These are phyloP conservation scores for Rallus crepitans DNA, from an alignment of 2,797 vertebrate genomes.

Conservation along the genomic window DNA sequence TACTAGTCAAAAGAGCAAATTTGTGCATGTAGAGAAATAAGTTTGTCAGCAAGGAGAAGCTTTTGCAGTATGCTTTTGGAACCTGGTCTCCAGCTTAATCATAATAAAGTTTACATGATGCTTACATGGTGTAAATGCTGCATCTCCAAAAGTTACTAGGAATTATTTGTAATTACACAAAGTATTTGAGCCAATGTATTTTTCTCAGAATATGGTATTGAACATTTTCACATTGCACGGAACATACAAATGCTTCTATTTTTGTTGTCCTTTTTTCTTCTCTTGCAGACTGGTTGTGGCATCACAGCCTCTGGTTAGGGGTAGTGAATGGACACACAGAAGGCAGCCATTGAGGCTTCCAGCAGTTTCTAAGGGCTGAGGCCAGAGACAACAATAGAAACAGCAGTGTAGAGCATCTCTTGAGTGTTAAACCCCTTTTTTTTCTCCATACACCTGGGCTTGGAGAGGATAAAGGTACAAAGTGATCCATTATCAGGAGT, in stretches of 20 bases:
- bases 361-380: not conserved
- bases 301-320: not conserved
- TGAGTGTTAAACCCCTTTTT: not conserved
- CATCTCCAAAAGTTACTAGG: not conserved
- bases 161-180: not conserved
- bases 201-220: not conserved
- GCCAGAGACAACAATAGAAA: not conserved
- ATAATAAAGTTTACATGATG: constrained; percentile 4
- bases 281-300: not conserved
- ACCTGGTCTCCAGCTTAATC: not conserved
- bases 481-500: not conserved
- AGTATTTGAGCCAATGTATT: not conserved
- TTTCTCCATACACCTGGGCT: not conserved
- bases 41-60: not conserved
- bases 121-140: not conserved
- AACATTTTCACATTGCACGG: not conserved
- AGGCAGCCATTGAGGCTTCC: not conserved
- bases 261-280: not conserved
- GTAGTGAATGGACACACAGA: not conserved
- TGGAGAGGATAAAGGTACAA: not conserved
- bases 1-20: not conserved
- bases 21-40: not conserved
- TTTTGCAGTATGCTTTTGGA: not conserved
- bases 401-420: not conserved
- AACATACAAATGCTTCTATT: not conserved